phyloP scores from a whole-genome alignment of 2,113 vertebrate genomes.

The Halcyon malimbica region DNA sequence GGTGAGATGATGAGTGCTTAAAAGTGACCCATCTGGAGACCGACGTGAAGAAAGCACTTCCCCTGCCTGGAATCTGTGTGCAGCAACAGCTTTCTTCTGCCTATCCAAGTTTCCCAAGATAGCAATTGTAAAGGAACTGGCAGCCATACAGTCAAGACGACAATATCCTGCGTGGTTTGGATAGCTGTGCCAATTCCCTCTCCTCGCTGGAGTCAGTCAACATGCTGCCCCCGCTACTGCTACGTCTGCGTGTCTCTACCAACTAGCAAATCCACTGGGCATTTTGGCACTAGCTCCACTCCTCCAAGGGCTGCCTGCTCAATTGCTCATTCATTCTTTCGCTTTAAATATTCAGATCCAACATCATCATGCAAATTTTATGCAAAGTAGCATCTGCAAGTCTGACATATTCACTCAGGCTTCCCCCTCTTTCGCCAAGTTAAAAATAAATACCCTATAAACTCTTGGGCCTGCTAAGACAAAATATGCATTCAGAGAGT shows the following conservation, averaged over 20 bases:
- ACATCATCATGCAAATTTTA: not conserved
- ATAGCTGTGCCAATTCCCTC: not conserved
- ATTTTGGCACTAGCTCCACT: slow-evolving; percentile 53
- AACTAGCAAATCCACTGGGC: slow-evolving; percentile 20
- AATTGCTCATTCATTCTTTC: not conserved
- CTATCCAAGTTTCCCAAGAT: not conserved
- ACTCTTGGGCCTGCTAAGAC: not conserved
- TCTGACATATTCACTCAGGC: not conserved
- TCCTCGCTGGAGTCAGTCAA: not conserved
- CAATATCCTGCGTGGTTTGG: not conserved
- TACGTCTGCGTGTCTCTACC: not conserved
- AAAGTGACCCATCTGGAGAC: slow-evolving; percentile 33
- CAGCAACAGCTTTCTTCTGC: not conserved
- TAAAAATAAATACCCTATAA: slow-evolving; percentile 35
- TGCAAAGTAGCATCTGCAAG: not conserved
- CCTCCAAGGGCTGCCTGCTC: not conserved
- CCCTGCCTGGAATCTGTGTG: not conserved
- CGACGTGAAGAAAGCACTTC: not conserved
- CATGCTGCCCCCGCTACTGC: not conserved
- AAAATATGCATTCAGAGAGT: not conserved
- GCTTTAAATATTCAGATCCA: not conserved
- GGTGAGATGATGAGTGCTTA: not conserved
- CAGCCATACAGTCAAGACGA: not conserved
- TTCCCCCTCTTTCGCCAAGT: not conserved
- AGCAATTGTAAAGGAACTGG: slow-evolving; percentile 15